Percentiles rank a stretch among this genome's conserved stretches.
phyloP scores from a whole-genome alignment of 2,113 vertebrate species.

The Bettongia penicillata region DNA sequence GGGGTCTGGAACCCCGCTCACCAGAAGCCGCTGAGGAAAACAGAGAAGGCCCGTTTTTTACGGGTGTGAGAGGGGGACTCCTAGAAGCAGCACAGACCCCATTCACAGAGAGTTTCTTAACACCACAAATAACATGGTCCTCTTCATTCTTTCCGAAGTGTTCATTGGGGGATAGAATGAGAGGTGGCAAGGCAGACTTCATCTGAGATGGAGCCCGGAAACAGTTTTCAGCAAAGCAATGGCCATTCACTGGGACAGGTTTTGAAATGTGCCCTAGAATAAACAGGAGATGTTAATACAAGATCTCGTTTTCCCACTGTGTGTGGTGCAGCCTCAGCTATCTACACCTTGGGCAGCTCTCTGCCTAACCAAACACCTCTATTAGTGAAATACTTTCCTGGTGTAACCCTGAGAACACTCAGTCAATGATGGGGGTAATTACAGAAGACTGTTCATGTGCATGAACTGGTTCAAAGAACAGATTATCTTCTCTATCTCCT shows the following conservation, averaged over 20 bases:
- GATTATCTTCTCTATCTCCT: constrained; percentile 53
- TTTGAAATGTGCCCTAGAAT: constrained; percentile 84
- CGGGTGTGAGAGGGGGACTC: constrained; percentile 86
- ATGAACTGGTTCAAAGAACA: constrained; percentile 68
- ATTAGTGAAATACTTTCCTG: neutral
- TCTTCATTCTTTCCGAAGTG: constrained; percentile 82
- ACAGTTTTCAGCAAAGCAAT: constrained; percentile 80
- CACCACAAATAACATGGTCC: constrained; percentile 85
- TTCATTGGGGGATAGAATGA: constrained; percentile 81
- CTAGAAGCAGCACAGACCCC: constrained; percentile 77
- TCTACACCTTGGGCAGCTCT: neutral
- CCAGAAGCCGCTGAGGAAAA: constrained; percentile 52
- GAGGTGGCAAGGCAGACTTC: constrained; percentile 83
- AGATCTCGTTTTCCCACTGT: neutral
- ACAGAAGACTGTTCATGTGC: constrained; percentile 38
- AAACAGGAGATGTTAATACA: neutral
- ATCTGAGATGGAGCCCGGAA: constrained; percentile 81
- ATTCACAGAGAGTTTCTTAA: constrained; percentile 88
- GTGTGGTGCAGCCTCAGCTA: neutral
- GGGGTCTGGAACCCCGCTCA: constrained; percentile 89
- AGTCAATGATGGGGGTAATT: constrained; percentile 25
- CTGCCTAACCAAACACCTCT: neutral
- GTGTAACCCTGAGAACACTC: neutral
- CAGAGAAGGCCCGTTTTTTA: constrained; percentile 75
- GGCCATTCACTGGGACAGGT: constrained; percentile 67